Base-by-base conservation (phyloP, 2,888 invertebrate genomes). In the Biston betularia region DNA sequence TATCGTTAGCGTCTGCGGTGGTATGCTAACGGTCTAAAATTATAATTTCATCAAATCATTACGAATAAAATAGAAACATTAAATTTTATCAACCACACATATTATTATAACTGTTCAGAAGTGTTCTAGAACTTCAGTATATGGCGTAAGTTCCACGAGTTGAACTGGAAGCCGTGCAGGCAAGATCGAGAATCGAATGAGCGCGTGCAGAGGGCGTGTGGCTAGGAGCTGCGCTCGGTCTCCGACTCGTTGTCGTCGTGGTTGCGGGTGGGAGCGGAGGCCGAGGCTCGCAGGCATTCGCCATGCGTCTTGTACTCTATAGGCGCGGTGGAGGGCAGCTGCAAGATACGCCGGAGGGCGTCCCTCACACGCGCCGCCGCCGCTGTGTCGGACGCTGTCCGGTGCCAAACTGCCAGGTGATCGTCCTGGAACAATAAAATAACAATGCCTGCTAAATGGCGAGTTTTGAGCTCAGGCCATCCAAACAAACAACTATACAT, bases 361-460 rank as follows among this genome's bases (percentile, higher is more conserved):
- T 99, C 99, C 75, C 99, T 95, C 81, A 99, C 99, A 82, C 98
- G 95, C 75, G 96, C 96, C 79, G 98, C 98, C 75, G 98, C 97
- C 73, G 95, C 95, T 83, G 96, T 95, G 94, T 99, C 99, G 73
- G 97, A 96, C 61, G 99, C 98, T 76, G 98, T 98, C 89, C 97
- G 96, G 93, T 99, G 99, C 99, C 99, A 99, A 81, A 99, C 96
- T 75, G 98, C 98, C 83, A 99, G 95, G 87, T 98, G 97, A 87
- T 99, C 99, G 93, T 99, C 99, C 97, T 98, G 84, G 33, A 50
- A 50, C 24, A 34, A 12, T 6, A 4, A 38, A 38, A 38, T 6
- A 4, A 38, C 1, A 38, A 38, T 8, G 6, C 38, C 38, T 38
- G 38, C 38, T 38, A 0, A 38, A 38, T 8, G 38, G 38, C 8